Evolutionary conservation across 2,797 vertebrate species (phyloP).

Genomic region (Cirrhinus molitorella): DNA sequence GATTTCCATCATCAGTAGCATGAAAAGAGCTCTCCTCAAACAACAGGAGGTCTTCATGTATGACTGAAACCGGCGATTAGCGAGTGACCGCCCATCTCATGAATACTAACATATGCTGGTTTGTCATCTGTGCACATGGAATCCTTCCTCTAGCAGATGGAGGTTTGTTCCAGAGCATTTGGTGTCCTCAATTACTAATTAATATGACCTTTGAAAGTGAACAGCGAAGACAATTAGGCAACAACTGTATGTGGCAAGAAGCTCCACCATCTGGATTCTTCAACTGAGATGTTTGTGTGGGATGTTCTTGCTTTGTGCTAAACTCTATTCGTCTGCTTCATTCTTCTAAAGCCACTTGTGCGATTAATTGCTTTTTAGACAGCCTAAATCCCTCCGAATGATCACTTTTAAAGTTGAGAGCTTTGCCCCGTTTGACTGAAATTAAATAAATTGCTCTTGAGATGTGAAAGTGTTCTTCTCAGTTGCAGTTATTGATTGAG

Average conservation of each 20-base stretch:
- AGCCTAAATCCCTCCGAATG: neutral
- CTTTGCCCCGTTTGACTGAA: neutral
- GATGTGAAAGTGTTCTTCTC: neutral
- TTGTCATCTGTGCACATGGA: constrained; percentile 13
- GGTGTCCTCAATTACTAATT: constrained; percentile 44
- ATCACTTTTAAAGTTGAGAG: constrained; percentile 1
- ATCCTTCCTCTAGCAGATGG: constrained; percentile 39
- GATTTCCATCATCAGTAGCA: neutral
- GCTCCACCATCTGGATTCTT: constrained; percentile 35
- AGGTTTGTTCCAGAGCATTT: constrained; percentile 40
- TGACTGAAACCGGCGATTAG: neutral
- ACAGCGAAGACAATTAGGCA: constrained; percentile 27
- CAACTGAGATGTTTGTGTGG: constrained; percentile 13
- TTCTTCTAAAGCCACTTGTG: neutral
- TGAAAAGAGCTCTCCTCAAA: neutral
- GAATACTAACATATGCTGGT: constrained; percentile 31
- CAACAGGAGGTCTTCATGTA: neutral
- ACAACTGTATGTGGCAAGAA: constrained; percentile 22
- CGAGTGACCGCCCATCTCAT: constrained; percentile 23
- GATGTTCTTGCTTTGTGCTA: constrained; percentile 6
- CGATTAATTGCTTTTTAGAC: neutral
- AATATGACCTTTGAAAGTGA: constrained; percentile 42
- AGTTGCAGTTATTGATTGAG: neutral
- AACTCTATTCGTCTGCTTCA: neutral
- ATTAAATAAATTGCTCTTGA: neutral